Evolutionary conservation across 2,797 vertebrate genomes (phyloP), one percentile per base, ranked within the genome.

Genomic region (Gouania willdenowi): DNA sequence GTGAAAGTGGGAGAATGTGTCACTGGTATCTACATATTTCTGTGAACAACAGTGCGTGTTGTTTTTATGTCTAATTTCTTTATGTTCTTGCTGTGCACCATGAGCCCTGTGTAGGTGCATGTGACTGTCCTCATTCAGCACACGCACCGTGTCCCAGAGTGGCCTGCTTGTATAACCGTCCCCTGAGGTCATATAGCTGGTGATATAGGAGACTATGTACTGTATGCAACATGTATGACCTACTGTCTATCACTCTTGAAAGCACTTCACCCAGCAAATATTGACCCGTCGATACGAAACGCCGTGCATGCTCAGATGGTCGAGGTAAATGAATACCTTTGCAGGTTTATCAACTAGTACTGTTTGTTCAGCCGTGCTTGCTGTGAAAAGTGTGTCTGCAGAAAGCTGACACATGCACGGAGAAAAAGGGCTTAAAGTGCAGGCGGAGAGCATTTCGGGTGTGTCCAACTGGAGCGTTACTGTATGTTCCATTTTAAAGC

Each of bases 161-260:
- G 41, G 48, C 50, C 61, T 41, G 42, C 14, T 56, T 66, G 38
- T 41, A 5, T 39, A 69, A 55, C 33, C 12, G 24, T 45, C 35
- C 43, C 11, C 40, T 8, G 28, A 37, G 51, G 27, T 55, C 8
- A 24, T 43, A 43, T 35, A 52, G 63, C 29, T 5, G 3, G 8
- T n/a, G n/a, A 16, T 59, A 58, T 53, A 63, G 38, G 28, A 44
- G 33, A 11, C n/a, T 15, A 2, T 7, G 12, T 19, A 17, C 12
- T 32, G 4, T 10, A 1, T 53, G 35, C 39, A 49, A 31, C 26
- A 43, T 4, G 21, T 35, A 17, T 19, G 18, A 23, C 25, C n/a
- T 4, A 28, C 28, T 21, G 5, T 6, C 18, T 27, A 38, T 43
- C 30, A 48, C 21, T 23, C n/a, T 50, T n/a, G 13, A 42, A 11